Conservation (phyloP, 2,888 invertebrate genomes). For the Xylophagus ater region DNA sequence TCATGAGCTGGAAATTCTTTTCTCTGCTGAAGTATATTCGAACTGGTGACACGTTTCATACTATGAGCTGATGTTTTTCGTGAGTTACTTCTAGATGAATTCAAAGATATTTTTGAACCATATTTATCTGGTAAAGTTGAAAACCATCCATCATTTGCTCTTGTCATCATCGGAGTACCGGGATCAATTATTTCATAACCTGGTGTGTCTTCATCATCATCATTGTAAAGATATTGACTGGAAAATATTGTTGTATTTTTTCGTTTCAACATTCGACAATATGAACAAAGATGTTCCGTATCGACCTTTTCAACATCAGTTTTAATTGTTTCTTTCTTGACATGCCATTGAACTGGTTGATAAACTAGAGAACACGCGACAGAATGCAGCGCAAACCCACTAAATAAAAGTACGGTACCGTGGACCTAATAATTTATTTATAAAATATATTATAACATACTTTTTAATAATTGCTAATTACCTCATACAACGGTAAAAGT, state of each 20-base stretch:
- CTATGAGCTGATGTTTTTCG: background rate
- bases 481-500: conserved; percentile 50
- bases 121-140: conserved; percentile 29
- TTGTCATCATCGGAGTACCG: conserved; percentile 54
- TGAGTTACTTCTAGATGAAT: conserved; percentile 16
- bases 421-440: no score
- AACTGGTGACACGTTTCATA: no score
- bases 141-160: conserved; percentile 44
- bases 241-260: conserved; percentile 38
- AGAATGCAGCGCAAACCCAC: conserved; percentile 56
- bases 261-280: conserved; percentile 28
- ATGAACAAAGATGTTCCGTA: conserved; percentile 24
- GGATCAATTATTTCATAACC: conserved; percentile 56
- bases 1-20: no score
- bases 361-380: conserved; percentile 54
- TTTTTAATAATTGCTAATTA: no score
- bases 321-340: conserved; percentile 44
- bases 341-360: conserved; percentile 67
- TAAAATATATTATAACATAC: no score
- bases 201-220: conserved; percentile 49
- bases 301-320: conserved; percentile 40
- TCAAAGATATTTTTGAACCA: conserved; percentile 30
- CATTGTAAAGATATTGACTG: conserved; percentile 49
- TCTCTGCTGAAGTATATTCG: no score
- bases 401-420: conserved; percentile 54